Evolutionary conservation across 2,888 invertebrate genomes (phyloP).

Genomic region (Oscheius onirici): DNA sequence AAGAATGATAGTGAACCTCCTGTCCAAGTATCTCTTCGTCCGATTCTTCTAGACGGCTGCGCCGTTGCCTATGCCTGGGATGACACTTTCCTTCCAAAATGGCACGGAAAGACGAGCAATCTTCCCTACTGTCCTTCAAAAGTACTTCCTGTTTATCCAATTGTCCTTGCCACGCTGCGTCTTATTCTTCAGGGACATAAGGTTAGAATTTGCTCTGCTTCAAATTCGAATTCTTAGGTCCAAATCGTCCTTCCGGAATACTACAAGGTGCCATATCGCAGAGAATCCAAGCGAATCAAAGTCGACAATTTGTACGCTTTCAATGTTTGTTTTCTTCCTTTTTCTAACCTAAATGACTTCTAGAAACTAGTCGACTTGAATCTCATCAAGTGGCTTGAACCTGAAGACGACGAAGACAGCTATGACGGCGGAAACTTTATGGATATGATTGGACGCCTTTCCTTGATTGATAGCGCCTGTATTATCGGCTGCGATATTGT

Average conservation of each 20-base stretch:
- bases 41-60: constrained; percentile 3
- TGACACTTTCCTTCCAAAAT: neutral
- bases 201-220: neutral
- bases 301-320: constrained; percentile 22
- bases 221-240: neutral
- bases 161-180: neutral
- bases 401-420: neutral
- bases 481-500: too few relatives aligned
- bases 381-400: neutral
- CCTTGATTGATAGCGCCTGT: too few relatives aligned
- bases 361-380: neutral
- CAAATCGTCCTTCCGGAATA: neutral
- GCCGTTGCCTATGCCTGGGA: neutral
- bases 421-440: too few relatives aligned
- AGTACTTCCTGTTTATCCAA: constrained; percentile 11
- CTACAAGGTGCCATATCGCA: constrained; percentile 1
- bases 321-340: neutral
- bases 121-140: neutral
- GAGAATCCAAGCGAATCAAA: neutral
- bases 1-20: too few relatives aligned
- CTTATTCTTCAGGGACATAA: constrained; percentile 17
- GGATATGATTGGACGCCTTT: neutral
- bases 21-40: too few relatives aligned
- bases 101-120: neutral
- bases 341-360: neutral